phyloP scores from a whole-genome alignment of 2,888 invertebrate species.

The Adela reaumurella region DNA sequence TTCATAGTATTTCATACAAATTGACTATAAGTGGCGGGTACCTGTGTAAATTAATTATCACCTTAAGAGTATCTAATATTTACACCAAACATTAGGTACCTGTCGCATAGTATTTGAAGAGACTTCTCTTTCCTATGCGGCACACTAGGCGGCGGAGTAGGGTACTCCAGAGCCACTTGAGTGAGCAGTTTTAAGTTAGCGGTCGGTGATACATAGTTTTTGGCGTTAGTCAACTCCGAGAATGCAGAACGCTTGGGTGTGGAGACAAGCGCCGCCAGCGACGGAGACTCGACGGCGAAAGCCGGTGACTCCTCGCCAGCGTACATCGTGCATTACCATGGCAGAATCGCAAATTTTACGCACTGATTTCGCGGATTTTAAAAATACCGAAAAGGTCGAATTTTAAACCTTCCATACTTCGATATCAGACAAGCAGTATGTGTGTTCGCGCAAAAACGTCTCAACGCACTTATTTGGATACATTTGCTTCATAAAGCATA shows the following conservation, averaged over 20 bases:
- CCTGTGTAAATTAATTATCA: no score
- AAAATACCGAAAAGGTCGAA: conserved; percentile 31
- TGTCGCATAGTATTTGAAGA: conserved; percentile 57
- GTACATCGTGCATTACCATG: conserved; percentile 51
- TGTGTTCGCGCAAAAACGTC: neutral
- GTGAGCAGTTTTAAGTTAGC: conserved; percentile 66
- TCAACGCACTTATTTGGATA: no score
- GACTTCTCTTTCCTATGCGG: conserved; percentile 58
- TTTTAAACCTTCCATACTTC: conserved; percentile 13
- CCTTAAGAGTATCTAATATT: no score
- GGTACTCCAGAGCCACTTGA: conserved; percentile 57
- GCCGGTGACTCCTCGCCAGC: conserved; percentile 41
- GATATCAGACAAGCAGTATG: neutral
- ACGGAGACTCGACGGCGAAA: neutral
- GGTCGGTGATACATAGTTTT: conserved; percentile 59
- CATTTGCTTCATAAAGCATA: no score
- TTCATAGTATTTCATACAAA: no score
- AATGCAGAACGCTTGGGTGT: conserved; percentile 53
- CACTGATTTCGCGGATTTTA: conserved; percentile 51
- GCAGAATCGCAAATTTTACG: conserved; percentile 38
- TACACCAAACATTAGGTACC: conserved; percentile 30
- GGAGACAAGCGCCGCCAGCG: conserved; percentile 20
- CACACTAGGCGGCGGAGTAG: conserved; percentile 48
- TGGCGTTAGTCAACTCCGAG: conserved; percentile 53
- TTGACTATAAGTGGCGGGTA: no score